These are phyloP conservation scores for Psettodes erumei DNA, from an alignment of 2,113 vertebrate genomes.

Conservation along the genomic window DNA sequence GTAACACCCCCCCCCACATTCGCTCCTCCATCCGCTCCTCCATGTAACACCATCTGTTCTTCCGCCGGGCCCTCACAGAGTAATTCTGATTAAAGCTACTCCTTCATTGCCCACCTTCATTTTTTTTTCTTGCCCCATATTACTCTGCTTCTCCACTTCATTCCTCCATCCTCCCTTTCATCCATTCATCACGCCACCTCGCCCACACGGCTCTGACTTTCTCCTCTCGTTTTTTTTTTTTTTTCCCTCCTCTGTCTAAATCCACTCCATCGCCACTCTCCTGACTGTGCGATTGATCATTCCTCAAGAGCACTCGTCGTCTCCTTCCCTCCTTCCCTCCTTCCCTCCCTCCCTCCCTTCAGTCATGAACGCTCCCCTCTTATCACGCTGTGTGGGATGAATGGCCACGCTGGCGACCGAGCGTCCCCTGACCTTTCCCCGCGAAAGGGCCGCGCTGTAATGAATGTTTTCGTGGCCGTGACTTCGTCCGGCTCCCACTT, in stretches of 20 bases:
- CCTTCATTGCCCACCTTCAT: not conserved
- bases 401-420: slow-evolving; percentile 1
- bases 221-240: not conserved
- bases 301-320: not conserved
- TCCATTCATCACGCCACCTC: not conserved
- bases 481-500: slow-evolving; percentile 52
- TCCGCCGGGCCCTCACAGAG: not conserved
- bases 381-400: slow-evolving; percentile 15
- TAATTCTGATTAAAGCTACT: not conserved
- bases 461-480: slow-evolving; percentile 53
- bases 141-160: not conserved
- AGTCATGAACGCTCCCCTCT: not conserved
- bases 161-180: not conserved
- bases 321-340: not conserved
- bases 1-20: not conserved
- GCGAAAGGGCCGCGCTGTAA: slow-evolving; percentile 42
- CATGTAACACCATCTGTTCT: not conserved
- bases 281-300: not conserved
- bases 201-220: not conserved
- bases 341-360: not conserved
- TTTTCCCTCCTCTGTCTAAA: not conserved
- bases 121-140: not conserved
- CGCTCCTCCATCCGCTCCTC: not conserved
- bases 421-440: slow-evolving; percentile 12
- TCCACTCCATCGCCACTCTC: slow-evolving; percentile 1